Percentiles rank a stretch among this genome's conserved stretches.
Evolutionary conservation across 2,797 vertebrate genomes (phyloP).

Genomic region (Tragopan temminckii): DNA sequence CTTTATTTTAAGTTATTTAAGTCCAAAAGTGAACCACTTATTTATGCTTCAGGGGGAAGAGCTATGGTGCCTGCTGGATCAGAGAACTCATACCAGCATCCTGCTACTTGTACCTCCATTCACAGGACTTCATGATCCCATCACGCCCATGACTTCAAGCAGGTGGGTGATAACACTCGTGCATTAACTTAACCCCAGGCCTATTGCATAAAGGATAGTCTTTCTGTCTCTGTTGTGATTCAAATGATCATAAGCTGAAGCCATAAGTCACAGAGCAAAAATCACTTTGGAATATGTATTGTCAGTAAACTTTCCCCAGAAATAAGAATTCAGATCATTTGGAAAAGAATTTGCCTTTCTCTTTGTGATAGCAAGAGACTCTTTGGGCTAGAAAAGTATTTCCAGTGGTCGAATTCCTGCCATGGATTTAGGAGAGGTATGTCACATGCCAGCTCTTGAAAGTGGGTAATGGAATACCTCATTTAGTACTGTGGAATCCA

Average conservation of each 20-base stretch:
- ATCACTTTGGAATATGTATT: background rate
- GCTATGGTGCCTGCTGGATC: background rate
- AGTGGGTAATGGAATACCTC: background rate
- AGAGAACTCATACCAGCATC: background rate
- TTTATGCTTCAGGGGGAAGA: background rate
- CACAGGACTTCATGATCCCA: background rate
- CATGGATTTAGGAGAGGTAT: background rate
- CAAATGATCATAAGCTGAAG: background rate
- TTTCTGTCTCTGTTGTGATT: background rate
- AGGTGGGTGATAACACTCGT: background rate
- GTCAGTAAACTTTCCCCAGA: background rate
- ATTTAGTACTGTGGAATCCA: background rate
- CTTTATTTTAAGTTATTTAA: background rate
- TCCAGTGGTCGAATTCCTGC: background rate
- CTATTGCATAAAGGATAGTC: rapidly evolving
- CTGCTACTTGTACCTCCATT: background rate
- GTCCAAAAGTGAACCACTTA: background rate
- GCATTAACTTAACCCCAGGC: background rate
- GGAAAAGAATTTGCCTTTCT: background rate
- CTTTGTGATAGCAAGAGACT: background rate
- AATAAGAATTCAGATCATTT: background rate
- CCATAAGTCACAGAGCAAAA: background rate
- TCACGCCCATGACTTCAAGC: rapidly evolving
- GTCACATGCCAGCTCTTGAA: background rate
- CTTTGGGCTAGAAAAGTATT: background rate